Evolutionary conservation across 1,140 invertebrate species (phyloP).

Genomic region (Drosophila nebulosa): DNA sequence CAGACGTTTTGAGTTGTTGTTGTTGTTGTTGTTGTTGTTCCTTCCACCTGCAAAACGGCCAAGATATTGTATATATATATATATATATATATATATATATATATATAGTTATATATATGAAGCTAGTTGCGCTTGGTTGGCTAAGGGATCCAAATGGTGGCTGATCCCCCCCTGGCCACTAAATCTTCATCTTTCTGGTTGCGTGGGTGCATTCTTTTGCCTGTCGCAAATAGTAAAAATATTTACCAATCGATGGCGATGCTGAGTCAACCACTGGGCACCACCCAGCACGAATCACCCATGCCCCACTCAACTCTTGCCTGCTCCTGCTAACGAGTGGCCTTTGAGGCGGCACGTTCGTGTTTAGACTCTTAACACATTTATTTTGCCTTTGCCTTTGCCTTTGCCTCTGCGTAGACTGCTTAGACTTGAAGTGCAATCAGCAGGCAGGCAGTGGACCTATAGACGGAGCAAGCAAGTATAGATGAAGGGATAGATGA

Average conservation of each 20-base stretch:
- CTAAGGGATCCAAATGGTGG: neutral
- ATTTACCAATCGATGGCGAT: conserved; percentile 61
- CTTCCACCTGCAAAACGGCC: conserved; percentile 5
- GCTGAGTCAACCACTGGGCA: conserved; percentile 34
- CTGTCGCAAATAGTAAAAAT: conserved; percentile 68
- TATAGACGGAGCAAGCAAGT: neutral
- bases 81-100: neutral
- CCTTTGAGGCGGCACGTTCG: conserved; percentile 74
- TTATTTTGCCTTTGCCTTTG: conserved; percentile 40
- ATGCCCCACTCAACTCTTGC: neutral
- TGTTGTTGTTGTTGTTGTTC: no score
- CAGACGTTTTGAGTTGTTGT: conserved; percentile 45
- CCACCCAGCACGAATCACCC: neutral
- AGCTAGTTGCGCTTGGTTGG: conserved; percentile 32
- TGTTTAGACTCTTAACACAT: conserved; percentile 78
- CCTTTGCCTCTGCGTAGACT: neutral
- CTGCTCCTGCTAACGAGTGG: conserved; percentile 65
- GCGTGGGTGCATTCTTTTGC: conserved; percentile 15
- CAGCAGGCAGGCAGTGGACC: conserved; percentile 17
- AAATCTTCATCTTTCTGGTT: neutral
- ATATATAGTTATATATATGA: conserved; percentile 17
- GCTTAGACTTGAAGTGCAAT: conserved; percentile 54
- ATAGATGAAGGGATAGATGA: neutral
- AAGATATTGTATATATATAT: neutral
- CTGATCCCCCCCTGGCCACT: no score